A percentile compares a stretch with the other conserved stretches of the same genome.
Evolutionary conservation across 2,797 vertebrate species (phyloP).

Genomic region (Chelon labrosus): DNA sequence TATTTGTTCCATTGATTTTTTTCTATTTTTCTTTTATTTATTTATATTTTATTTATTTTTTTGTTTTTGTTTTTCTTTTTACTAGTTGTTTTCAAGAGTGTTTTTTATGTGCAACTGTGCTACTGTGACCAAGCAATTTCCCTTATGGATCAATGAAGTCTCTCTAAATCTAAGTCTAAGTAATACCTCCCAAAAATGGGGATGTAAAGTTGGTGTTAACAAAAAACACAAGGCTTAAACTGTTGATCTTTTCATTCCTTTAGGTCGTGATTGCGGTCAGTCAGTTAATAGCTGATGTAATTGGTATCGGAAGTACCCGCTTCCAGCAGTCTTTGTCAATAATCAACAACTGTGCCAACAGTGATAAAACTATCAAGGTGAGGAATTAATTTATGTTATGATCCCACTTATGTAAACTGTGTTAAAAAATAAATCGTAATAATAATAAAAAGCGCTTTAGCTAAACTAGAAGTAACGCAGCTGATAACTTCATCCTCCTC

Average conservation of each 20-base stretch:
- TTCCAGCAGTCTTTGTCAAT: constrained; percentile 99
- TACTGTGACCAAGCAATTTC: too few relatives aligned
- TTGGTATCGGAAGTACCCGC: constrained; percentile 96
- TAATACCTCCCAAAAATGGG: neutral
- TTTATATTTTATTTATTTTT: too few relatives aligned
- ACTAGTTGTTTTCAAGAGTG: too few relatives aligned
- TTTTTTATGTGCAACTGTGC: too few relatives aligned
- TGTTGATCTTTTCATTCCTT: neutral
- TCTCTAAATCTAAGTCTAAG: too few relatives aligned
- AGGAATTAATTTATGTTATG: constrained; percentile 35
- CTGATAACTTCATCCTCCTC: constrained; percentile 15
- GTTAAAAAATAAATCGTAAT: too few relatives aligned
- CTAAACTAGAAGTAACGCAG: neutral
- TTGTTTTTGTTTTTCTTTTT: too few relatives aligned
- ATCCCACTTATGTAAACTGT: neutral
- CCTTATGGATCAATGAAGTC: too few relatives aligned
- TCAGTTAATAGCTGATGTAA: constrained; percentile 98
- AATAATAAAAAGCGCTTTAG: neutral
- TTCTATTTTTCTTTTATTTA: too few relatives aligned
- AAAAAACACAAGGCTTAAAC: neutral
- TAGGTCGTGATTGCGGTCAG: constrained; percentile 99
- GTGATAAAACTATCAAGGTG: constrained; percentile 96
- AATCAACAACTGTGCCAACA: constrained; percentile 99
- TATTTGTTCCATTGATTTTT: too few relatives aligned
- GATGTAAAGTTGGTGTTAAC: too few relatives aligned